phyloP scores from a whole-genome alignment of 1,140 invertebrate genomes.

The Saccostrea echinata region DNA sequence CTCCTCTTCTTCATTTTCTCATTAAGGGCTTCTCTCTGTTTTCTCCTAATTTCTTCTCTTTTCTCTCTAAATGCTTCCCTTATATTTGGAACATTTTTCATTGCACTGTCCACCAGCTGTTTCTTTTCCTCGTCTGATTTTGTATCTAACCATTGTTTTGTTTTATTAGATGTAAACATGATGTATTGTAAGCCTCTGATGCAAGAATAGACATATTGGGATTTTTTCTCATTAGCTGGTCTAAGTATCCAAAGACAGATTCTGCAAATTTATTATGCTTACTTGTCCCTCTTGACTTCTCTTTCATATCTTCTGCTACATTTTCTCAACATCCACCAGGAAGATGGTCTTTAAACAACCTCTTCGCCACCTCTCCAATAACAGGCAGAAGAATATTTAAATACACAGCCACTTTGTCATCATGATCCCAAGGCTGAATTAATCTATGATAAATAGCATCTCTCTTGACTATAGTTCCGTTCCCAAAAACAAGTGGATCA shows the following conservation, averaged over 20 bases:
- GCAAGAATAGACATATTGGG: slow-evolving; percentile 51
- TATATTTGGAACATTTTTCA: background rate
- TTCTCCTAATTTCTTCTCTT: slow-evolving; percentile 1
- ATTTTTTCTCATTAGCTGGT: slow-evolving; percentile 52
- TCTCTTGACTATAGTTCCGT: too few species aligned
- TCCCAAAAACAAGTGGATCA: too few species aligned
- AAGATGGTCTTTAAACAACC: too few species aligned
- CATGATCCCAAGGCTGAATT: too few species aligned
- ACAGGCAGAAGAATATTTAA: too few species aligned
- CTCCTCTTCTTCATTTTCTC: background rate
- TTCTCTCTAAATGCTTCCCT: slow-evolving; percentile 18
- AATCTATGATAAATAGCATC: too few species aligned
- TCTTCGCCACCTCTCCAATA: too few species aligned
- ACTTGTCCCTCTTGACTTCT: too few species aligned
- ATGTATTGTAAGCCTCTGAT: slow-evolving; percentile 59
- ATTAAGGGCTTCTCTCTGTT: background rate
- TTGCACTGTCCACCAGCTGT: background rate
- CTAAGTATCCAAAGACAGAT: slow-evolving; percentile 59
- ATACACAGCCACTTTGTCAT: too few species aligned
- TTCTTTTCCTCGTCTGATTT: slow-evolving; percentile 47
- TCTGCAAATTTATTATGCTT: too few species aligned
- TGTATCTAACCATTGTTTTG: slow-evolving; percentile 49
- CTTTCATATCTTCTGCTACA: too few species aligned
- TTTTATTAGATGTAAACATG: slow-evolving; percentile 63
- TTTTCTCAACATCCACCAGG: too few species aligned